A percentile compares a stretch with the other conserved stretches of the same genome.
phyloP scores from a whole-genome alignment of 2,113 vertebrate genomes.

The Procavia capensis region DNA sequence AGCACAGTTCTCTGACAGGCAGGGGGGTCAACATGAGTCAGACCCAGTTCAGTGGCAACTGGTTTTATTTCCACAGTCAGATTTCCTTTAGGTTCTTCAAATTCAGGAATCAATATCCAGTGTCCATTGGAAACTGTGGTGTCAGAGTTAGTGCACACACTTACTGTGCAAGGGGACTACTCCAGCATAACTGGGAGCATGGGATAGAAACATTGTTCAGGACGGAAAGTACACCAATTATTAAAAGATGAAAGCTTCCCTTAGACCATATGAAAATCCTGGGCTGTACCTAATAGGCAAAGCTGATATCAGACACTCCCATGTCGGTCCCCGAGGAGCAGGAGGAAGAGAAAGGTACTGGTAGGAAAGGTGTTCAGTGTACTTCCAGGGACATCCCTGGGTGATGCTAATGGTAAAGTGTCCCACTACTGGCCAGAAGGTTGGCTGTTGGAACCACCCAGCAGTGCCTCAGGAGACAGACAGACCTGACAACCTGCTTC shows the following conservation, averaged over 20 bases:
- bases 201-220: not conserved
- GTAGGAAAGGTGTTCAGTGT: not conserved
- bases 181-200: too few species aligned
- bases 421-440: too few species aligned
- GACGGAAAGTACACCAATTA: not conserved
- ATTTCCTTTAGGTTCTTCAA: not conserved
- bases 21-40: too few species aligned
- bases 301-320: not conserved
- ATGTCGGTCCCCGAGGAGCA: not conserved
- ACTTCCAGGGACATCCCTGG: too few species aligned
- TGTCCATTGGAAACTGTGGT: not conserved
- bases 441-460: too few species aligned
- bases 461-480: too few species aligned
- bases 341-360: not conserved
- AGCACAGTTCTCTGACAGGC: too few species aligned
- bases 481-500: too few species aligned
- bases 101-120: not conserved
- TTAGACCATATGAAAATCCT: not conserved
- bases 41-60: too few species aligned
- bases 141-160: not conserved
- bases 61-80: too few species aligned
- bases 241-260: not conserved
- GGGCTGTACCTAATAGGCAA: not conserved
- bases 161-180: not conserved
- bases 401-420: too few species aligned